Percentiles rank a stretch among this genome's conserved stretches.
Evolutionary conservation across 1,140 invertebrate species (phyloP).

Genomic region (Aphidius ervi): DNA sequence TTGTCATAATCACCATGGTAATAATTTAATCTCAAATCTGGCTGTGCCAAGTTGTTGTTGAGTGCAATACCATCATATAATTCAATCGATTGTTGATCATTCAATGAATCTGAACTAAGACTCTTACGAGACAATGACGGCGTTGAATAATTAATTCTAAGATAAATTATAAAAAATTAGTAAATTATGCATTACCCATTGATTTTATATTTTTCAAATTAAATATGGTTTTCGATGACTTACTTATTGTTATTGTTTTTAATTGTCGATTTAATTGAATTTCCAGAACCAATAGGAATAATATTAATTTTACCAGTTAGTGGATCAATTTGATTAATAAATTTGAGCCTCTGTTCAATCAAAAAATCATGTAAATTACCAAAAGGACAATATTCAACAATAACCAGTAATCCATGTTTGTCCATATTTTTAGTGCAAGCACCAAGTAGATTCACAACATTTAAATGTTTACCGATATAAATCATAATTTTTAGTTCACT

Average conservation of each 20-base stretch:
- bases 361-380: constrained; percentile 89
- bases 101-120: constrained; percentile 37
- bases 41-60: constrained; percentile 64
- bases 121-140: constrained; percentile 52
- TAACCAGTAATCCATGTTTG: constrained; percentile 87
- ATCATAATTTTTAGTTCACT: constrained; percentile 95
- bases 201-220: background rate
- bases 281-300: constrained; percentile 54
- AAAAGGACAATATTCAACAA: constrained; percentile 90
- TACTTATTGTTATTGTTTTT: constrained; percentile 54
- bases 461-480: constrained; percentile 90
- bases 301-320: constrained; percentile 64
- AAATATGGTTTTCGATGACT: constrained; percentile 1
- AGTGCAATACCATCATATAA: constrained; percentile 33
- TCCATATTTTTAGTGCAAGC: constrained; percentile 87
- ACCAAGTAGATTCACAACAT: constrained; percentile 91
- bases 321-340: constrained; percentile 75
- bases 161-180: constrained; percentile 18
- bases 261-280: constrained; percentile 54
- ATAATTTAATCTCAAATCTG: constrained; percentile 72
- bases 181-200: constrained; percentile 18
- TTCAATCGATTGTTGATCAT: constrained; percentile 32
- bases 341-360: constrained; percentile 68
- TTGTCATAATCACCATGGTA: constrained; percentile 65
- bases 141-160: constrained; percentile 54